phyloP scores from a whole-genome alignment of 2,888 invertebrate species.

The Callimorpha dominula region DNA sequence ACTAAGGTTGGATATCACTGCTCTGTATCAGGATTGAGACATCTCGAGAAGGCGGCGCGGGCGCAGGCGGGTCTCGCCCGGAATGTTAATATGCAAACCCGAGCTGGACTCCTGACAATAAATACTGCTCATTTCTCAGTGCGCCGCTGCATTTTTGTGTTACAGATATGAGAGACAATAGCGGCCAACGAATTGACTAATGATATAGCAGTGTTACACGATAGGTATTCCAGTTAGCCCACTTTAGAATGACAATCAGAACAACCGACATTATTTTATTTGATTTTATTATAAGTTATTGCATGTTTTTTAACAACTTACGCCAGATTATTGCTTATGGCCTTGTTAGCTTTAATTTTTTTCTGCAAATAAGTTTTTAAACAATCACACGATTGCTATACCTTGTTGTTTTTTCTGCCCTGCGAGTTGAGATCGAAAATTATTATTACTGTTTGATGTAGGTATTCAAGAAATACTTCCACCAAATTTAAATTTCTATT shows the following conservation, averaged over 20 bases:
- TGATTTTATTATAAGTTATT: neutral
- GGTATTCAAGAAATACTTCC: no score
- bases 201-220: slow-evolving; percentile 10
- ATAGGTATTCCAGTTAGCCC: neutral
- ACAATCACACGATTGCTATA: no score
- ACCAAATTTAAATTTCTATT: no score
- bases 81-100: slow-evolving; percentile 78
- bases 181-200: slow-evolving; percentile 13
- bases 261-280: neutral
- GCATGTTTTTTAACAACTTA: neutral
- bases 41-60: slow-evolving; percentile 57
- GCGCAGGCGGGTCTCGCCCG: slow-evolving; percentile 54
- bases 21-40: slow-evolving; percentile 73
- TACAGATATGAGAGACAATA: slow-evolving; percentile 17
- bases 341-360: no score
- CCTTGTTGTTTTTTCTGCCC: no score
- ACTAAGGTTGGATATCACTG: slow-evolving; percentile 32
- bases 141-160: slow-evolving; percentile 34
- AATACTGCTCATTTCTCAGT: slow-evolving; percentile 45
- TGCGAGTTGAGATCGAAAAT: no score
- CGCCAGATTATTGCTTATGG: no score
- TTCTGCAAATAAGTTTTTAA: no score
- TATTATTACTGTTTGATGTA: no score
- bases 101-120: slow-evolving; percentile 41
- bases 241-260: neutral